Percentiles rank a stretch among this genome's conserved stretches.
These are phyloP conservation scores for Temnothorax unifasciatus DNA, from an alignment of 2,888 invertebrate species.

Conservation along the genomic window DNA sequence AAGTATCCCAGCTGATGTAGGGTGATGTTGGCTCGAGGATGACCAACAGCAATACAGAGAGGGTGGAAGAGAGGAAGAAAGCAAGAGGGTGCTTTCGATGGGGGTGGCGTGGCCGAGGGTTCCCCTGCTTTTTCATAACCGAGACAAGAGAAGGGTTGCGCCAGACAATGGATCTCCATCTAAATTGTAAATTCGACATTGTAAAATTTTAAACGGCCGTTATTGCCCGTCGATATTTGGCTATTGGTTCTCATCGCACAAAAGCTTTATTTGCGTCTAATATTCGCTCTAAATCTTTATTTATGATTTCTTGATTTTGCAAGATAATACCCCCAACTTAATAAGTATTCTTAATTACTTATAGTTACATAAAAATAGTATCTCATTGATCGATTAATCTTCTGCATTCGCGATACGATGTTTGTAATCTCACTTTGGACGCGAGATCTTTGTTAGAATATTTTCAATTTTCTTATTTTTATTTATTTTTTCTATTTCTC, in stretches of 20 bases:
- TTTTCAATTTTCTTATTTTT: neutral
- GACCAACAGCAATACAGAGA: slow-evolving; percentile 34
- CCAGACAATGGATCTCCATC: slow-evolving; percentile 81
- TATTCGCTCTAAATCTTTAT: slow-evolving; percentile 10
- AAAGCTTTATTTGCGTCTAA: slow-evolving; percentile 40
- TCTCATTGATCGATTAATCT: neutral
- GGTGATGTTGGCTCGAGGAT: slow-evolving; percentile 53
- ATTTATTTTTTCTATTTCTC: neutral
- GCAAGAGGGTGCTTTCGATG: slow-evolving; percentile 40
- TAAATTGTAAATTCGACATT: slow-evolving; percentile 83
- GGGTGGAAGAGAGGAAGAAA: slow-evolving; percentile 43
- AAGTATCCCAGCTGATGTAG: slow-evolving; percentile 82
- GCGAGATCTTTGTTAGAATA: neutral
- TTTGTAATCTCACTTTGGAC: neutral
- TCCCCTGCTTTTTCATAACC: slow-evolving; percentile 79
- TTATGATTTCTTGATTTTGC: neutral
- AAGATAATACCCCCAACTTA: neutral
- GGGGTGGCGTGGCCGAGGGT: slow-evolving; percentile 71
- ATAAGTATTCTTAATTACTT: neutral
- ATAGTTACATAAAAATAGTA: neutral
- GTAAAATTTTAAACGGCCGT: slow-evolving; percentile 81
- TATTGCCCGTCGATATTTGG: slow-evolving; percentile 63
- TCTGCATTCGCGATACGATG: neutral
- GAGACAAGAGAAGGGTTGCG: slow-evolving; percentile 75
- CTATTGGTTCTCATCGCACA: slow-evolving; percentile 45